Conservation (phyloP, 2,888 invertebrate genomes). For the Diarsia mendica region DNA sequence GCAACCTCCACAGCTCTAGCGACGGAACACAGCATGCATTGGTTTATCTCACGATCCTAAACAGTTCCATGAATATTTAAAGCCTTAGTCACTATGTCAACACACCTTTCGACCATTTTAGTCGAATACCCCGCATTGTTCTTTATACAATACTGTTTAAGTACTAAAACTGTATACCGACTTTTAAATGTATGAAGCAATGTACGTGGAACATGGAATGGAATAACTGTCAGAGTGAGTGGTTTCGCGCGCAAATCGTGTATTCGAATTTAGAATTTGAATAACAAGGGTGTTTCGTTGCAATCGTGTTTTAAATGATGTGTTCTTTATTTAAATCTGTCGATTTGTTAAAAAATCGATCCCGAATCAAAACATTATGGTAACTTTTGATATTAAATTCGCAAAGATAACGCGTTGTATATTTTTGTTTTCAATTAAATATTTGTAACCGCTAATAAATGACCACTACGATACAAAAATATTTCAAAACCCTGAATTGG, state of each 20-base stretch:
- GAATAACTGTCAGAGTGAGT: constrained; percentile 1
- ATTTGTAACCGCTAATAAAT: background rate
- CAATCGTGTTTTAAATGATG: constrained; percentile 24
- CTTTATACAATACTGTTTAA: constrained; percentile 25
- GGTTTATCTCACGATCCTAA: constrained; percentile 58
- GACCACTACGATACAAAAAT: background rate
- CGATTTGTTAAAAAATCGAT: constrained; percentile 12
- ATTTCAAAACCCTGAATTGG: background rate
- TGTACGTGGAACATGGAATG: constrained; percentile 20
- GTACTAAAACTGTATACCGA: constrained; percentile 19
- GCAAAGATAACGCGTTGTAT: background rate
- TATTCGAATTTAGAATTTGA: constrained; percentile 55
- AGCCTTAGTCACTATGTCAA: constrained; percentile 62
- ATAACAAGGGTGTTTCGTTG: constrained; percentile 32
- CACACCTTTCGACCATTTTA: constrained; percentile 47
- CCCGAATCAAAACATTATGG: background rate
- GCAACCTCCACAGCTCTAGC: constrained; percentile 43
- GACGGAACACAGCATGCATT: constrained; percentile 35
- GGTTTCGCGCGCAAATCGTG: constrained; percentile 42
- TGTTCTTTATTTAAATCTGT: constrained; percentile 29
- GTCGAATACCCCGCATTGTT: constrained; percentile 23
- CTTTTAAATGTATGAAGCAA: constrained; percentile 37
- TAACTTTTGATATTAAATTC: background rate
- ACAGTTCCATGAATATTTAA: constrained; percentile 59
- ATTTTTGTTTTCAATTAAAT: background rate